phyloP scores from a whole-genome alignment of 2,888 invertebrate species.

The Coenonympha glycerion region DNA sequence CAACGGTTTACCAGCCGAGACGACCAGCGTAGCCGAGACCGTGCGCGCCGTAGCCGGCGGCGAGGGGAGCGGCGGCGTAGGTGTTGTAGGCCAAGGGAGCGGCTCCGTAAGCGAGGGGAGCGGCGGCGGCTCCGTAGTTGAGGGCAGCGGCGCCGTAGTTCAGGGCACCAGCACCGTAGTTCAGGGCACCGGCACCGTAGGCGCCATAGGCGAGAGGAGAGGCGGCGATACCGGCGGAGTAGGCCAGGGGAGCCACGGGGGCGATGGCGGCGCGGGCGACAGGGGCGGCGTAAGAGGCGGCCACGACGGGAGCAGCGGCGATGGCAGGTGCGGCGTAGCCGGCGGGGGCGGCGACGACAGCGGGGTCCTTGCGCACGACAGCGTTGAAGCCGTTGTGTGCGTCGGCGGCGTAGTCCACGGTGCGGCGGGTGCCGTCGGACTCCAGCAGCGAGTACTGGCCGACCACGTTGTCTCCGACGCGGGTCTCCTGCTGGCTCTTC shows the following conservation, averaged over 20 bases:
- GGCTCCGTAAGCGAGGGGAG: conserved; percentile 8
- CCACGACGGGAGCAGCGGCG: conserved; percentile 3
- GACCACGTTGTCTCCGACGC: conserved; percentile 65
- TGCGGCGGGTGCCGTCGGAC: conserved; percentile 69
- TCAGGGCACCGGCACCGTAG: background rate
- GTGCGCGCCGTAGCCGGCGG: conserved; percentile 20
- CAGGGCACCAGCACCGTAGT: background rate
- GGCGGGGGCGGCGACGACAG: conserved; percentile 38
- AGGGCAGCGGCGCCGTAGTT: background rate
- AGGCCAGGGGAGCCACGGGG: conserved; percentile 23
- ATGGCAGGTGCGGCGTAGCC: conserved; percentile 17
- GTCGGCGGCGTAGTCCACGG: conserved; percentile 72
- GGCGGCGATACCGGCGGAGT: background rate
- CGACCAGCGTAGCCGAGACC: conserved; percentile 24
- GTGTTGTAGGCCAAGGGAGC: conserved; percentile 23
- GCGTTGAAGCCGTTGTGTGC: conserved; percentile 71
- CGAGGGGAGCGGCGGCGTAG: conserved; percentile 26
- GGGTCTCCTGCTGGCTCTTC: conserved; percentile 66
- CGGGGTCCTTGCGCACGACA: conserved; percentile 66
- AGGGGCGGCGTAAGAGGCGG: conserved; percentile 1
- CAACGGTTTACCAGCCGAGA: conserved; percentile 16
- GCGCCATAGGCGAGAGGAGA: background rate
- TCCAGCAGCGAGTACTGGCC: conserved; percentile 70
- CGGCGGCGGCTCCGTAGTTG: background rate
- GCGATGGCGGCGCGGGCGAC: conserved; percentile 3